These are phyloP conservation scores for Rhynchonema sp. DNA, from an alignment of 2,888 invertebrate genomes.

Conservation along the genomic window DNA sequence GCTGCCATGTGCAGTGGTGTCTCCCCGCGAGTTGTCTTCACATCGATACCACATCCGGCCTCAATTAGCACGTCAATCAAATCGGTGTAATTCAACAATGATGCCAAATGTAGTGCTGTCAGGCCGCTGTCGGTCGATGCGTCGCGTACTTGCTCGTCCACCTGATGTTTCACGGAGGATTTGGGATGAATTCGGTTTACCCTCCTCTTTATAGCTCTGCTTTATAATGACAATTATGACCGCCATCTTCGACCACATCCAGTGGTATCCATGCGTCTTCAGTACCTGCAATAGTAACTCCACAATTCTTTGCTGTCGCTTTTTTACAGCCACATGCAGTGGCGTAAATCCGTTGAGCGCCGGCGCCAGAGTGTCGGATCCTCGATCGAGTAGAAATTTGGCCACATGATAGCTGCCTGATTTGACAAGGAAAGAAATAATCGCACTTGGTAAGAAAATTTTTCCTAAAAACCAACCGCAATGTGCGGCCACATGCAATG, in stretches of 20 bases:
- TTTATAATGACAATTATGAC: too few species aligned
- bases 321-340: conserved; percentile 96
- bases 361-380: conserved; percentile 92
- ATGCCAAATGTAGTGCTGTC: conserved; percentile 90
- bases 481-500: conserved; percentile 49
- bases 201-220: too few species aligned
- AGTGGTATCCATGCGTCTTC: too few species aligned
- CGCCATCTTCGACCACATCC: too few species aligned
- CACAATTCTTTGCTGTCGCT: conserved; percentile 90
- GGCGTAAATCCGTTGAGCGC: conserved; percentile 96
- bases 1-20: conserved; percentile 93
- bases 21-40: conserved; percentile 87
- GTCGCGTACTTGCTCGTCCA: neutral
- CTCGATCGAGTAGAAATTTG: conserved; percentile 74
- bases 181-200: too few species aligned
- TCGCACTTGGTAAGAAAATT: neutral
- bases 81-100: conserved; percentile 99
- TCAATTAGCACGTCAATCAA: conserved; percentile 94
- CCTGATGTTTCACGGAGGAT: too few species aligned
- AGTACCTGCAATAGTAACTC: conserved; percentile 82
- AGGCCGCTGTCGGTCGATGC: conserved; percentile 54
- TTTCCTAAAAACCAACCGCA: conserved; percentile 25
- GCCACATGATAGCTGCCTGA: conserved; percentile 43
- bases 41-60: conserved; percentile 91
- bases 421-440: neutral